Conservation (phyloP, 2,888 invertebrate genomes). For the Leptinotarsa tumamoca region DNA sequence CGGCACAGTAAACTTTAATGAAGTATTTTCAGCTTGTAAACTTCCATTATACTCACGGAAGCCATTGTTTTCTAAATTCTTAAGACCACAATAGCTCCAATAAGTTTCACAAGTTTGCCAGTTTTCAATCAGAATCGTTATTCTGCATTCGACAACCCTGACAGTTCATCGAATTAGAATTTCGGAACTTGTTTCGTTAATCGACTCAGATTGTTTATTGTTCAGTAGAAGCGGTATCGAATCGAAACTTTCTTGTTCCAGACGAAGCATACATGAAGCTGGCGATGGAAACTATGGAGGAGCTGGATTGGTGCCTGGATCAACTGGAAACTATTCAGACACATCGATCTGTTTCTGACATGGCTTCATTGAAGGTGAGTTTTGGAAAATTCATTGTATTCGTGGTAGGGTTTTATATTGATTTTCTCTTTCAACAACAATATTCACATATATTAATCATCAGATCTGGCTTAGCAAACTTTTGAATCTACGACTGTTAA, state of each 20-base stretch:
- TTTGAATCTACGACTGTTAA: too few species aligned
- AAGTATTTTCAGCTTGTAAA: not conserved
- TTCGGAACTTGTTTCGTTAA: not conserved
- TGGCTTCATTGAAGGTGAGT: conserved; percentile 98
- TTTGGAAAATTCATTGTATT: not conserved
- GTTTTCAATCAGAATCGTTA: conserved; percentile 3
- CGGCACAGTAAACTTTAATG: too few species aligned
- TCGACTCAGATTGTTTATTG: conserved; percentile 12
- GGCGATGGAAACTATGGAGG: conserved; percentile 97
- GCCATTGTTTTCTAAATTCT: not conserved
- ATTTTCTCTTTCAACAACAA: too few species aligned
- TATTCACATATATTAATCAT: too few species aligned
- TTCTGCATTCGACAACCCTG: not conserved
- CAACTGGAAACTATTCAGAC: conserved; percentile 99
- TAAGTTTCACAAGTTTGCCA: not conserved
- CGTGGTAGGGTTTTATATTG: not conserved
- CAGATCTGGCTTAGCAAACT: too few species aligned
- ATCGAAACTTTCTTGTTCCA: conserved; percentile 63
- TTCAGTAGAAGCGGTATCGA: not conserved
- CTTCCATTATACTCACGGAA: not conserved
- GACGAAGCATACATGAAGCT: conserved; percentile 94
- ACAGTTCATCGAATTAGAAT: conserved; percentile 2
- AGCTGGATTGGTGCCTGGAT: conserved; percentile 99
- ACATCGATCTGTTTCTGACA: conserved; percentile 98
- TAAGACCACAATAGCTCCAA: not conserved